Evolutionary conservation across 2,888 invertebrate species (phyloP).

Genomic region (Melanostoma scalare): DNA sequence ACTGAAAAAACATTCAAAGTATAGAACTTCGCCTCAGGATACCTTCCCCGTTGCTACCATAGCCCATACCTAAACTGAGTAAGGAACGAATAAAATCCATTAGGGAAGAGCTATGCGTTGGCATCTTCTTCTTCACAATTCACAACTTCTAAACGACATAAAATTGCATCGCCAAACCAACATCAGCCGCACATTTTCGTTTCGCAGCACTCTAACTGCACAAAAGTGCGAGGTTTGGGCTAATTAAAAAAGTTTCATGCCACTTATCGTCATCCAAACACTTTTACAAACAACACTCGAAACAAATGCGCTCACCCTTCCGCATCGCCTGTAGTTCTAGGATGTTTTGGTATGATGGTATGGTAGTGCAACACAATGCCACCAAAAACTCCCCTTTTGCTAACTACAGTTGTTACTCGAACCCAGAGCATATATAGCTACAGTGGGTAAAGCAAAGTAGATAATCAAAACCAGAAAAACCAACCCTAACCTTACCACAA

Average conservation of each 20-base stretch:
- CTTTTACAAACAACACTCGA: slow-evolving; percentile 65
- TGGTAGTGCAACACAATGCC: slow-evolving; percentile 5
- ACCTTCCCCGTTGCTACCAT: background rate
- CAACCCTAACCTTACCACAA: slow-evolving; percentile 61
- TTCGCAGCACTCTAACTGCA: background rate
- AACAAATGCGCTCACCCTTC: slow-evolving; percentile 51
- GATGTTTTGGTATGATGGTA: background rate
- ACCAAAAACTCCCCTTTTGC: background rate
- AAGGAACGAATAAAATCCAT: slow-evolving; percentile 50
- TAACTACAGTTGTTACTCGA: slow-evolving; percentile 12
- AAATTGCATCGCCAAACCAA: slow-evolving; percentile 51
- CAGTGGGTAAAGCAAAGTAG: slow-evolving; percentile 32
- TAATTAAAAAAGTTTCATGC: slow-evolving; percentile 70
- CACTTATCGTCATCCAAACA: slow-evolving; percentile 68
- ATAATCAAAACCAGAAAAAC: slow-evolving; percentile 69
- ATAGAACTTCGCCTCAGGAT: slow-evolving; percentile 6
- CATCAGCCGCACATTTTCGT: slow-evolving; percentile 10
- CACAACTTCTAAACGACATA: slow-evolving; percentile 51
- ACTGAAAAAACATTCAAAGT: slow-evolving; percentile 18
- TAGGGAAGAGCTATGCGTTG: slow-evolving; percentile 24
- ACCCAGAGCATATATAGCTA: background rate
- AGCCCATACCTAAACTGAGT: background rate
- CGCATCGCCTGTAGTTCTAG: slow-evolving; percentile 26
- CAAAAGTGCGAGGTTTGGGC: slow-evolving; percentile 67
- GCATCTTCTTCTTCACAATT: slow-evolving; percentile 36